Percentiles rank a stretch among this genome's conserved stretches.
phyloP scores from a whole-genome alignment of 2,797 vertebrate species.

The Hozukius guyotensis region DNA sequence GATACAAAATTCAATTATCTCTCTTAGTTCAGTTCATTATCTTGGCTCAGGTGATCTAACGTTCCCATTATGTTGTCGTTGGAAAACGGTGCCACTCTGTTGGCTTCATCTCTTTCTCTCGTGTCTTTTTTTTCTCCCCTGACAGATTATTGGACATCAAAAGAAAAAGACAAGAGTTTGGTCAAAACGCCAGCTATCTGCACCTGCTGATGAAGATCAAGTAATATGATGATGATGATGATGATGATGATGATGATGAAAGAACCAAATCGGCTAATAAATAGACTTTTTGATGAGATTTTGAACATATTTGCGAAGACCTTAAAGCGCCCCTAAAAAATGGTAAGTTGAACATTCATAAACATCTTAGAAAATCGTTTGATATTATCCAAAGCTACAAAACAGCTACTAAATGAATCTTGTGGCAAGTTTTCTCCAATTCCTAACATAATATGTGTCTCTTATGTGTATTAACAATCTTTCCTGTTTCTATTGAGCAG shows the following conservation, averaged over 20 bases:
- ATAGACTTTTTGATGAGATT: not conserved
- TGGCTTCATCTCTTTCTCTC: not conserved
- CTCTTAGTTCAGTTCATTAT: conserved; percentile 64
- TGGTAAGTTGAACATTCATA: not conserved
- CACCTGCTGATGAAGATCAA: not conserved
- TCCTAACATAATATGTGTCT: not conserved
- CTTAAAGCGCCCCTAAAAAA: not conserved
- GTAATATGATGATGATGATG: not conserved
- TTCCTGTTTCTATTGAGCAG: not conserved
- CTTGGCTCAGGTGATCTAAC: conserved; percentile 45
- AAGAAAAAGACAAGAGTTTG: not conserved
- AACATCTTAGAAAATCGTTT: not conserved
- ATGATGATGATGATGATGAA: not conserved
- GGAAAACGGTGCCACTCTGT: conserved; percentile 1
- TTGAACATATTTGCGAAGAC: not conserved
- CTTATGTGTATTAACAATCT: not conserved
- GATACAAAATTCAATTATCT: conserved; percentile 65
- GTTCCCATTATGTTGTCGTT: conserved; percentile 23
- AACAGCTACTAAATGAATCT: not conserved
- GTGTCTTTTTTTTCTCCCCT: not conserved
- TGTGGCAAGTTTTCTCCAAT: not conserved
- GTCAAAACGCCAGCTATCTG: not conserved
- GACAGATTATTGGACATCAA: not conserved
- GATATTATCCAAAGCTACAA: not conserved
- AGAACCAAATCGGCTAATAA: not conserved